phyloP scores from a whole-genome alignment of 2,888 invertebrate genomes.

The Perdita meconis region DNA sequence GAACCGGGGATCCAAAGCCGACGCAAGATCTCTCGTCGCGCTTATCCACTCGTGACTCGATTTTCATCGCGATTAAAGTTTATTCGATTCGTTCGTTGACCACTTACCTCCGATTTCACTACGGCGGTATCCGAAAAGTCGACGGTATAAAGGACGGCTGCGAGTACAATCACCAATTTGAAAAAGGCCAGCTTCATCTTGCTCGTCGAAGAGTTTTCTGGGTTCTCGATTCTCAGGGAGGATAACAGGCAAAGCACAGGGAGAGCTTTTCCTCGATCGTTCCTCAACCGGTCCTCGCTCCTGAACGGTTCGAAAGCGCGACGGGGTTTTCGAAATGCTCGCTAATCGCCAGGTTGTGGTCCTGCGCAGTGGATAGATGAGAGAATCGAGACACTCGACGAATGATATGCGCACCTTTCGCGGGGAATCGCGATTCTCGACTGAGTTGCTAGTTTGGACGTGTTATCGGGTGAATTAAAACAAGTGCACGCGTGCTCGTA shows the following conservation, averaged over 20 bases:
- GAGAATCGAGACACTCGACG: not conserved
- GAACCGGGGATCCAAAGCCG: not conserved
- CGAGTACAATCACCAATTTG: slow-evolving; percentile 22
- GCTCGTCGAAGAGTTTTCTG: not conserved
- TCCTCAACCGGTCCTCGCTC: not conserved
- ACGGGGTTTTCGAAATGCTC: no score
- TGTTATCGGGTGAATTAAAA: slow-evolving; percentile 27
- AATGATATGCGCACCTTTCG: slow-evolving; percentile 5
- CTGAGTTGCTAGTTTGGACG: not conserved
- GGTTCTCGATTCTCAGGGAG: not conserved
- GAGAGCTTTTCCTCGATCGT: not conserved
- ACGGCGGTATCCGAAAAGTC: slow-evolving; percentile 21
- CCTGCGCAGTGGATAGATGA: not conserved
- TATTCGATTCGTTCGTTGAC: no score
- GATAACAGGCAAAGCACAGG: not conserved
- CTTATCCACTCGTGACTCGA: not conserved
- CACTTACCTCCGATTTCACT: slow-evolving; percentile 48
- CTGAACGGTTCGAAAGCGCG: not conserved
- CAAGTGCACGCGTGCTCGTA: slow-evolving; percentile 27
- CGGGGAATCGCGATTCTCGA: slow-evolving; percentile 14
- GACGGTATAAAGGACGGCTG: slow-evolving; percentile 13
- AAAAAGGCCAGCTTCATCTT: slow-evolving; percentile 40
- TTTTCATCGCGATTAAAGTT: not conserved
- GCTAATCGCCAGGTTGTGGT: no score
- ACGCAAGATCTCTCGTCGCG: not conserved